These are phyloP conservation scores for Montipora sp. DNA, from an alignment of 64 coral and sea anemone genomes.

Conservation along the genomic window DNA sequence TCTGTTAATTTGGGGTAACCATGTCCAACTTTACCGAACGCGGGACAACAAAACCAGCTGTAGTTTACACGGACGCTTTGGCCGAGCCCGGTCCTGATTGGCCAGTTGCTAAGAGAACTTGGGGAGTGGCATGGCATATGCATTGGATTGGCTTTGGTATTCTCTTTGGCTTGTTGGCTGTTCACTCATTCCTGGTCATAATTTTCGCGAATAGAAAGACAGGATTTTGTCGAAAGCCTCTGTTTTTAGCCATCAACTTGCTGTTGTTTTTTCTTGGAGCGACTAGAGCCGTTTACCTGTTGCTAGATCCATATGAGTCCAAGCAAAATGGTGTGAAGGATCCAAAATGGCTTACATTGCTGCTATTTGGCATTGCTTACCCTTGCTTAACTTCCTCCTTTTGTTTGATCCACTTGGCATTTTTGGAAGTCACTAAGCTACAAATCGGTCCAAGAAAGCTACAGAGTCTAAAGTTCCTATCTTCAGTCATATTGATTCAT, in stretches of 20 bases:
- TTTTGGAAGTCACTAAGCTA: constrained; percentile 65
- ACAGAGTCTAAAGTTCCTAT: constrained; percentile 32
- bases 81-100: constrained; percentile 68
- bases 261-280: constrained; percentile 48
- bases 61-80: neutral
- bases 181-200: constrained; percentile 19
- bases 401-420: constrained; percentile 69
- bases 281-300: constrained; percentile 46
- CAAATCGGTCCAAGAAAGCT: constrained; percentile 42
- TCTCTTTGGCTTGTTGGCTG: constrained; percentile 56
- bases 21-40: neutral
- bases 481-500: constrained; percentile 35
- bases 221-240: constrained; percentile 53
- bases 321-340: constrained; percentile 58
- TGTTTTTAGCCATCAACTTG: constrained; percentile 36
- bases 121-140: constrained; percentile 61
- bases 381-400: constrained; percentile 70
- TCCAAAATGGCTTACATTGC: constrained; percentile 27
- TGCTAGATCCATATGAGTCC: constrained; percentile 62
- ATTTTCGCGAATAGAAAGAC: neutral
- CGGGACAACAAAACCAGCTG: neutral
- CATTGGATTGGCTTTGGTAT: constrained; percentile 63
- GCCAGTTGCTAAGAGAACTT: constrained; percentile 45
- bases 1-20: no score
- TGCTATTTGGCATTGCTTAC: constrained; percentile 57